Base-by-base conservation (phyloP, 2,888 invertebrate genomes). In the Leptarthrus brevirostris region DNA sequence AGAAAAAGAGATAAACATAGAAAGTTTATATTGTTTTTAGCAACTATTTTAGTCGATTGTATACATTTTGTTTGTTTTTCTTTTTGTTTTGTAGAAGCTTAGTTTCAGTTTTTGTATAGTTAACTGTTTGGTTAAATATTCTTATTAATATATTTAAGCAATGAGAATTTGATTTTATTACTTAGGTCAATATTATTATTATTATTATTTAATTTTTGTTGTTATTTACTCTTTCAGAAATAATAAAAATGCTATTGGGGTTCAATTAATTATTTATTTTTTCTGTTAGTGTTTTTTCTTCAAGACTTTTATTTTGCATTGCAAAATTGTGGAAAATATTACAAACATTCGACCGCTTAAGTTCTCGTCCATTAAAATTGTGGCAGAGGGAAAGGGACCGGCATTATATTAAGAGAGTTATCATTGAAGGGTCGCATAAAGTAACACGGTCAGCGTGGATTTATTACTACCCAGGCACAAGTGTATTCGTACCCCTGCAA, bases 201-300 rank as follows among this genome's bases (percentile, higher is more conserved):
- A 24, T 44, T 64, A 64, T 64, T 64, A 47, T 44, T 40, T 44
- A 44, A 64, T 64, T 64, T 64, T 64, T 64, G 64, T 64, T 64
- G 64, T 64, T 64, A 64, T 64, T 14, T 44, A 44, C 47, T 64
- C 24, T 64, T 44, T 44, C 64, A 44, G 64, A 44, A 44, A 24
- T 64, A 64, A 64, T 36, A 36, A 58, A 58, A 47, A 64, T 24
- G 47, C 47, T 44, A 64, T 44, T 24, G 64, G 64, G 64, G 64
- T 64, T 64, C 18, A 6, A 26, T 64, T 36, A 6, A 26, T 64
- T 44, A 36, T 64, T 18, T 47, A 24, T 64, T 64, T 40, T 44
- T 44, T n/a, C 34, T 16, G 10, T 61, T 36, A 10, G 20, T 40
- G 20, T 12, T 56, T 56, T 56, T n/a, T n/a, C n/a, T n/a, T n/a